Conservation (phyloP, 35 echinoderm and acorn worm genomes). For the Lytechinus pictus region DNA sequence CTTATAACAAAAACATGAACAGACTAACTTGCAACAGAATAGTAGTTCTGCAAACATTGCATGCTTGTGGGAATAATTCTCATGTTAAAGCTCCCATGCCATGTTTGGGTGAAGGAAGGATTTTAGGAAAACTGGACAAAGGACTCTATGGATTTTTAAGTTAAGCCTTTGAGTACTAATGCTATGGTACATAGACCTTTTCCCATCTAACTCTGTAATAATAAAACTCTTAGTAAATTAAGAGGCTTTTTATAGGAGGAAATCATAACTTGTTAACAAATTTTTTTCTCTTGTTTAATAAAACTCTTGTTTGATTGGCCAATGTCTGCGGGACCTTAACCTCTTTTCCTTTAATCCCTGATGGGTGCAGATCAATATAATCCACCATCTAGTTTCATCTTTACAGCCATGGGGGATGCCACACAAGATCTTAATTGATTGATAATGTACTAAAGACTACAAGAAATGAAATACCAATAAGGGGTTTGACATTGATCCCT, state of each 20-base stretch:
- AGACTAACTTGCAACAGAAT: neutral
- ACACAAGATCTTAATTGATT: neutral
- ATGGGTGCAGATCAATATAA: constrained; percentile 6
- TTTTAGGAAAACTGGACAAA: neutral
- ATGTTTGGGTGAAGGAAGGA: neutral
- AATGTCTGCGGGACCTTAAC: neutral
- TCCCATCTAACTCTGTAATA: neutral
- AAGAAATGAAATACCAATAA: neutral
- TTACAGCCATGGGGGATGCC: neutral
- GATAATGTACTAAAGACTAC: neutral
- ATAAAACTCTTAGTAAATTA: neutral
- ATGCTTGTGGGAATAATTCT: neutral
- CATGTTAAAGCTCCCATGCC: neutral
- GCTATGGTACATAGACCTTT: neutral
- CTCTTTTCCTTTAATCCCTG: neutral
- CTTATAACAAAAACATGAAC: neutral
- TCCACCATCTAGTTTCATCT: neutral
- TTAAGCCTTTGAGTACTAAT: neutral
- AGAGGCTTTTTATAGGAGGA: too few relatives aligned
- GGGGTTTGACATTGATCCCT: neutral
- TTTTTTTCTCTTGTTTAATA: neutral
- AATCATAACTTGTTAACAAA: too few relatives aligned
- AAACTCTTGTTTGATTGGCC: neutral
- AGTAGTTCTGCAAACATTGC: constrained; percentile 1
- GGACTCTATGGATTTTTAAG: neutral